phyloP scores from a whole-genome alignment of 2,888 invertebrate species.

The Aplocera efformata region DNA sequence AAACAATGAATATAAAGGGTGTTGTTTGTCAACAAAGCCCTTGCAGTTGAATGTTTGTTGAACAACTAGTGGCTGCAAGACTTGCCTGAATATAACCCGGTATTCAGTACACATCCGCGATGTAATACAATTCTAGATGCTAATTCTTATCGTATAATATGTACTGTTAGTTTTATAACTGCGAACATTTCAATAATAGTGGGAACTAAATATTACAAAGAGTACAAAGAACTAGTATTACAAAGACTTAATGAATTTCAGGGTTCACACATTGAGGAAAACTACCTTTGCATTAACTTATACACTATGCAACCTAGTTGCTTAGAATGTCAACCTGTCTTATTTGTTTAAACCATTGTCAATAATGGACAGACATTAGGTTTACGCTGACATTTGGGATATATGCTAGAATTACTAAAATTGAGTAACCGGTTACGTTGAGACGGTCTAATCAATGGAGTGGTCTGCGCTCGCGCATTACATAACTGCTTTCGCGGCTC shows the following conservation, averaged over 20 bases:
- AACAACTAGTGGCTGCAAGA: constrained; percentile 24
- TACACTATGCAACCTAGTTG: no score
- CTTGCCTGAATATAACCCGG: no score
- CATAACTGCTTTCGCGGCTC: constrained; percentile 71
- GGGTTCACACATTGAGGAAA: no score
- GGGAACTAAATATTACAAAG: no score
- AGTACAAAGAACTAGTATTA: no score
- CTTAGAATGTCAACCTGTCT: constrained; percentile 7
- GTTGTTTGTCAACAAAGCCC: constrained; percentile 68
- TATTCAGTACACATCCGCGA: no score
- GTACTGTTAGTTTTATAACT: no score
- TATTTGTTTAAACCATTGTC: constrained; percentile 23
- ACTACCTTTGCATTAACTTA: no score
- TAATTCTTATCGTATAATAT: no score
- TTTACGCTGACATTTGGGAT: constrained; percentile 22
- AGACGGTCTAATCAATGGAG: constrained; percentile 70
- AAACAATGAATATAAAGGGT: constrained; percentile 65
- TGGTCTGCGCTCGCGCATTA: constrained; percentile 50
- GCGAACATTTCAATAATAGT: no score
- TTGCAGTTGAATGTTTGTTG: constrained; percentile 40
- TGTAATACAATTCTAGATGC: no score
- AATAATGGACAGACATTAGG: constrained; percentile 1
- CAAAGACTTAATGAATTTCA: no score
- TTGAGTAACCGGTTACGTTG: constrained; percentile 69
- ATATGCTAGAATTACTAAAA: constrained; percentile 40